Base-by-base conservation (phyloP, 2,888 invertebrate species). In the Aplocera efformata region DNA sequence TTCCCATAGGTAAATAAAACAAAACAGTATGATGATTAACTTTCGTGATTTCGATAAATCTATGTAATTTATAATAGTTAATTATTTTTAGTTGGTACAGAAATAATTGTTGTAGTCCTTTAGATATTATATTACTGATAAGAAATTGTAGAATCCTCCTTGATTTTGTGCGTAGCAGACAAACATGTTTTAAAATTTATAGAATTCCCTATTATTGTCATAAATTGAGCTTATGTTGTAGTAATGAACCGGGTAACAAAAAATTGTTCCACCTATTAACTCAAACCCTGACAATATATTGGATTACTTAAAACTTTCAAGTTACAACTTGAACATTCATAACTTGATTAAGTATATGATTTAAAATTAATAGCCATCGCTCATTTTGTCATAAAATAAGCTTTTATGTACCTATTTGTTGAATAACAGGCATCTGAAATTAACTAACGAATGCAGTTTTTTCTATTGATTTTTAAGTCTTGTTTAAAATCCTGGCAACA, bases 351-450 rank as follows among this genome's bases (percentile, higher is more conserved):
- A 31, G 30, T 11, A n/a, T 34, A 24, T 32, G 21, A 24, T 40
- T 32, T 33, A 20, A 37, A 45, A 37, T 36, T 9, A 32, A 32
- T 28, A 45, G 22, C 24, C 13, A 32, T 26, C 30, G 22, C 27
- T 7, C 21, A 36, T 35, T 28, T 35, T 36, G 44, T 29, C 43
- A 32, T 36, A 29, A 29, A 20, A 9, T 29, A 20, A 20, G 28
- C 27, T 35, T 17, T 4, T 25, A 27, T 23, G 13, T 26, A n/a
- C n/a, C n/a, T n/a, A 33, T 25, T 25, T 10, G 10, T 30, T 34
- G 7, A 44, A 39, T 39, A 34, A 44, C 8, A 40, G 21, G 29
- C 26, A 26, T 35, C 38, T 32, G 6, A 32, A 37, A 30, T 27
- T 22, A 32, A 36, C 9, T 25, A 11, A 17, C 5, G 6, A 22